Conservation (phyloP, 2,797 vertebrate genomes). For the Gymnodraco acuticeps region DNA sequence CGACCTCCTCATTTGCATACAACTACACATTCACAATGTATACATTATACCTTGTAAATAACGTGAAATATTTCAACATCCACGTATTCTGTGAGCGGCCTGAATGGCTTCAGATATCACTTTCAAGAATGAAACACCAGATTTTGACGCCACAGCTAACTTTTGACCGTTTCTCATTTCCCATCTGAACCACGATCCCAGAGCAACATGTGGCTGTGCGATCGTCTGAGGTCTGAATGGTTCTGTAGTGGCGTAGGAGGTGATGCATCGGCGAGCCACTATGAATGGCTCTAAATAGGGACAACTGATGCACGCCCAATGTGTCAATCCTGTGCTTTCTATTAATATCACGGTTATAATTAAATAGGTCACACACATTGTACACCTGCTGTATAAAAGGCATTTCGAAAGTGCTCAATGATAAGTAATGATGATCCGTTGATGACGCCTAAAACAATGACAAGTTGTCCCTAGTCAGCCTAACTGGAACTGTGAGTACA, state of each 20-base stretch:
- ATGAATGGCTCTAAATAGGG: constrained; percentile 24
- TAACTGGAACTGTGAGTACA: constrained; percentile 13
- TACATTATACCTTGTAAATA: not conserved
- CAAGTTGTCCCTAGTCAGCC: not conserved
- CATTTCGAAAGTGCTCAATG: not conserved
- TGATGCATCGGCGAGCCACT: constrained; percentile 4
- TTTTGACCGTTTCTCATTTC: constrained; percentile 39
- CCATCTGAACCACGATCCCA: not conserved
- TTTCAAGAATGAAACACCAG: constrained; percentile 30
- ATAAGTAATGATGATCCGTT: constrained; percentile 1
- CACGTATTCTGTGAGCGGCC: not conserved
- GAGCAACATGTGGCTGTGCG: constrained; percentile 59
- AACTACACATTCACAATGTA: not conserved
- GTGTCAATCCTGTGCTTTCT: not conserved
- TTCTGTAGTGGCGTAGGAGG: constrained; percentile 13
- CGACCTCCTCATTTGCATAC: not conserved
- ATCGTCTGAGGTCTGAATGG: constrained; percentile 29
- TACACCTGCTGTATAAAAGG: not conserved
- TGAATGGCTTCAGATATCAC: constrained; percentile 10
- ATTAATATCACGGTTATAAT: not conserved
- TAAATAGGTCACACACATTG: not conserved
- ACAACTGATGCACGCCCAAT: not conserved
- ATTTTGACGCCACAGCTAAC: constrained; percentile 29
- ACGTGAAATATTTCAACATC: not conserved
- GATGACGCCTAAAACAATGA: constrained; percentile 16